Evolutionary conservation across 2,797 vertebrate species (phyloP).

Genomic region (Bovichtus variegatus): DNA sequence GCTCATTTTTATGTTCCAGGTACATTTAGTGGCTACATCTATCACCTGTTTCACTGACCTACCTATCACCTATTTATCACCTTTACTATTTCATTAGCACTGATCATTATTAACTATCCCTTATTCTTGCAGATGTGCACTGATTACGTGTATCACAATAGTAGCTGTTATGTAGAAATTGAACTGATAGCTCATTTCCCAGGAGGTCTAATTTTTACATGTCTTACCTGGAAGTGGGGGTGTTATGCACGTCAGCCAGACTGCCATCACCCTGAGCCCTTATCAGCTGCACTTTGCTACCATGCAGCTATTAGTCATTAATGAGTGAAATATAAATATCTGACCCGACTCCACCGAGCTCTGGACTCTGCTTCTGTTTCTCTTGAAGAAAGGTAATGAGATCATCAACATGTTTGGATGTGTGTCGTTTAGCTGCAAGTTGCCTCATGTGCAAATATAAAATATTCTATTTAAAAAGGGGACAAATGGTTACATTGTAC

Average conservation of each 20-base stretch:
- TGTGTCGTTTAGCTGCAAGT: not conserved
- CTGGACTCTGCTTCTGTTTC: conserved; percentile 24
- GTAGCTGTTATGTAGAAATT: not conserved
- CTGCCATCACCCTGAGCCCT: conserved; percentile 40
- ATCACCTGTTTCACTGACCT: too few relatives aligned
- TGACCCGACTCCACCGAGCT: not conserved
- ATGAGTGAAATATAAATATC: conserved; percentile 77
- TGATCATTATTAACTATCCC: not conserved
- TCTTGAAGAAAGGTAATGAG: conserved; percentile 69
- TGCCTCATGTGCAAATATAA: not conserved
- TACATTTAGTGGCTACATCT: not conserved
- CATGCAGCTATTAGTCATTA: conserved; percentile 69
- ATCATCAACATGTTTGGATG: not conserved
- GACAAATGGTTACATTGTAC: not conserved
- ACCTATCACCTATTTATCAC: not conserved
- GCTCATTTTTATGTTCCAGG: not conserved
- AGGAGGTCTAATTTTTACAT: not conserved
- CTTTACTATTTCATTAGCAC: not conserved
- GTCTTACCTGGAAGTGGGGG: conserved; percentile 7
- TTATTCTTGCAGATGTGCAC: not conserved
- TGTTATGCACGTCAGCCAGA: conserved; percentile 22
- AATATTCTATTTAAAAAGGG: not conserved
- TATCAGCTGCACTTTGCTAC: conserved; percentile 85
- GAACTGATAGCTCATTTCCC: conserved; percentile 11
- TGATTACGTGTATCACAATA: conserved; percentile 10